Conservation (phyloP, 2,888 invertebrate genomes). For the Lasioglossum vierecki region DNA sequence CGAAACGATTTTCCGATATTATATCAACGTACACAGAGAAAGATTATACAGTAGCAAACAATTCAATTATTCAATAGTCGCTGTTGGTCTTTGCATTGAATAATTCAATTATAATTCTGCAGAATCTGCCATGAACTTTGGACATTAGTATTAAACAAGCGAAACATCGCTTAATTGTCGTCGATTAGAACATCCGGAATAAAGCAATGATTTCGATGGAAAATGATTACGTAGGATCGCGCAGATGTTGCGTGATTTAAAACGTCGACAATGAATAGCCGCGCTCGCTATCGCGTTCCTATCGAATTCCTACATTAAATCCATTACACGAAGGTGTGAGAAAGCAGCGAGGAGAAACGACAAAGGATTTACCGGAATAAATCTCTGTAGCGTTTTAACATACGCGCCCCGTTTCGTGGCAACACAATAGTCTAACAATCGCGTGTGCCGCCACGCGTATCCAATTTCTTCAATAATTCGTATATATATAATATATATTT, state of each 20-base stretch:
- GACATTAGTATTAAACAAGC: background rate
- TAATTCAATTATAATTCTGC: background rate
- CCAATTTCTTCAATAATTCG: slow-evolving; percentile 49
- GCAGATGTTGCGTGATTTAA: background rate
- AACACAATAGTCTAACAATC: slow-evolving; percentile 66
- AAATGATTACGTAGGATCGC: slow-evolving; percentile 1
- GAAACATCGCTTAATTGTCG: background rate
- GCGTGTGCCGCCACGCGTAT: slow-evolving; percentile 52
- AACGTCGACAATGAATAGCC: background rate
- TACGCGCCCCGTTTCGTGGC: slow-evolving; percentile 45
- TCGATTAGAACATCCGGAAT: background rate
- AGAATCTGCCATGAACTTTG: background rate
- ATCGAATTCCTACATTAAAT: slow-evolving; percentile 57
- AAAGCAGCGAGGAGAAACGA: slow-evolving; percentile 35
- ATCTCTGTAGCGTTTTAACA: slow-evolving; percentile 51
- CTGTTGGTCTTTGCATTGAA: background rate
- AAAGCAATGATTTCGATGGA: background rate
- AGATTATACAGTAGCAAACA: background rate
- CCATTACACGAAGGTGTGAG: slow-evolving; percentile 54
- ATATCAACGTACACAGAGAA: background rate
- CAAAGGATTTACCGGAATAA: slow-evolving; percentile 45
- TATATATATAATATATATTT: slow-evolving; percentile 41
- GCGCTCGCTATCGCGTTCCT: background rate
- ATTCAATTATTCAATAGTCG: background rate
- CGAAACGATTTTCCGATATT: background rate